A percentile compares a stretch with the other conserved stretches of the same genome.
These are phyloP conservation scores for Nibea coibor DNA, from an alignment of 2,113 vertebrate genomes.

Conservation along the genomic window DNA sequence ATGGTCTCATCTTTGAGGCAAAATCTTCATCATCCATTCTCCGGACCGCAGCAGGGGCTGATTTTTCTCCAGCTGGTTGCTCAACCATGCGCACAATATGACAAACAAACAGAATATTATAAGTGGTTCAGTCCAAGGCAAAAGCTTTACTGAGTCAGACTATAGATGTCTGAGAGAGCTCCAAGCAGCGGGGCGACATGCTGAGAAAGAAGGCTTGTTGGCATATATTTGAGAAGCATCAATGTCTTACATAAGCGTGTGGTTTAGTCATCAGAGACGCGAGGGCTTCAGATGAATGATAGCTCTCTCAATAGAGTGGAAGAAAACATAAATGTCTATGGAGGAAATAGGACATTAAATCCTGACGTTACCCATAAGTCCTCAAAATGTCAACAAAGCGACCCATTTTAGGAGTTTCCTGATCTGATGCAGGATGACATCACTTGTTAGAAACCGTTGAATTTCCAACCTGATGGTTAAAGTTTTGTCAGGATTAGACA, in stretches of 20 bases:
- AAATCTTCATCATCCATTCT: slow-evolving; percentile 53
- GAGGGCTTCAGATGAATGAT: background rate
- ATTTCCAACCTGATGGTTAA: background rate
- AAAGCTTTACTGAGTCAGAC: slow-evolving; percentile 15
- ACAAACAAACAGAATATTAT: slow-evolving; percentile 25
- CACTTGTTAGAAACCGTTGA: background rate
- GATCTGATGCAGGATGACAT: background rate
- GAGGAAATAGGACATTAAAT: background rate
- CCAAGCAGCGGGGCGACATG: slow-evolving; percentile 1
- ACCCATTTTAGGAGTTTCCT: background rate
- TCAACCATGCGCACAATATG: slow-evolving; percentile 9
- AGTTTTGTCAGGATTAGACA: background rate
- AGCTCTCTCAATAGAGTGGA: background rate
- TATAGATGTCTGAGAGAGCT: slow-evolving; percentile 28
- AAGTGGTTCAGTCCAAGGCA: slow-evolving; percentile 1
- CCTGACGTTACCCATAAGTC: background rate
- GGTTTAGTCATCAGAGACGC: background rate
- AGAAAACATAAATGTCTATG: background rate
- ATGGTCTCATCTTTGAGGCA: slow-evolving; percentile 30
- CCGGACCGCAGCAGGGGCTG: slow-evolving; percentile 9
- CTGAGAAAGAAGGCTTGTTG: background rate
- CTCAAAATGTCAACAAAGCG: background rate
- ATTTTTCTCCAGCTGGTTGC: background rate
- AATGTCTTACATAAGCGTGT: slow-evolving; percentile 41
- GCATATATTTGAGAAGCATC: slow-evolving; percentile 38